These are phyloP conservation scores for Pammene fasciana DNA, from an alignment of 2,888 invertebrate genomes.

Conservation along the genomic window DNA sequence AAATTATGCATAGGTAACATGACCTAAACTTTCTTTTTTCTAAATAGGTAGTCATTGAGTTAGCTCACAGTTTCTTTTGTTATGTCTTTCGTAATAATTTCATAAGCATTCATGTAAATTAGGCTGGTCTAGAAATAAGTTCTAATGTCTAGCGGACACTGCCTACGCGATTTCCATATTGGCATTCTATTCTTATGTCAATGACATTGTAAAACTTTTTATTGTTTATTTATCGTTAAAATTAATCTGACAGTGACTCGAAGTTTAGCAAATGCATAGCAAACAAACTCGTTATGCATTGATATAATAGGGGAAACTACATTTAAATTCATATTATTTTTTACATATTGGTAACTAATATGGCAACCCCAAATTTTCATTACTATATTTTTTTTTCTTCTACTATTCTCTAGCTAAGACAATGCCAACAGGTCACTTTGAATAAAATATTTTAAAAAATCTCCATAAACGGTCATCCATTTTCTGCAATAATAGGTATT, in stretches of 20 bases:
- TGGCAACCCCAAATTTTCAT: too few relatives aligned
- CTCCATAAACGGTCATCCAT: too few relatives aligned
- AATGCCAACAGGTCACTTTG: too few relatives aligned
- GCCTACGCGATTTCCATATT: constrained; percentile 24
- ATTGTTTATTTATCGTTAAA: not conserved
- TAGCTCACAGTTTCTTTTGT: constrained; percentile 16
- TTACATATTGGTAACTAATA: too few relatives aligned
- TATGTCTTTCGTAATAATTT: constrained; percentile 13
- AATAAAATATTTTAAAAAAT: too few relatives aligned
- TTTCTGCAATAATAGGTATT: too few relatives aligned
- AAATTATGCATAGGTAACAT: not conserved
- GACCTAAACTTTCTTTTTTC: constrained; percentile 26
- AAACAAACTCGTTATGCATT: too few relatives aligned
- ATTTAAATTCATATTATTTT: too few relatives aligned
- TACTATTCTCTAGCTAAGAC: too few relatives aligned
- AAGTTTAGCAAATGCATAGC: not conserved
- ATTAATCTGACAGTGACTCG: constrained; percentile 1
- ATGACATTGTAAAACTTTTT: constrained; percentile 12
- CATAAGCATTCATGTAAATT: constrained; percentile 30
- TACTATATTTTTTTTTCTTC: too few relatives aligned
- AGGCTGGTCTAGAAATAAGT: constrained; percentile 29
- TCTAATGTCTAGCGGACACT: constrained; percentile 7
- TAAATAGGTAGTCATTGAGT: not conserved
- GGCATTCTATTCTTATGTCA: constrained; percentile 22
- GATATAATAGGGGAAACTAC: too few relatives aligned